These are phyloP conservation scores for Drosophila ananassae DNA, from an alignment of 1,140 invertebrate species.

Conservation along the genomic window DNA sequence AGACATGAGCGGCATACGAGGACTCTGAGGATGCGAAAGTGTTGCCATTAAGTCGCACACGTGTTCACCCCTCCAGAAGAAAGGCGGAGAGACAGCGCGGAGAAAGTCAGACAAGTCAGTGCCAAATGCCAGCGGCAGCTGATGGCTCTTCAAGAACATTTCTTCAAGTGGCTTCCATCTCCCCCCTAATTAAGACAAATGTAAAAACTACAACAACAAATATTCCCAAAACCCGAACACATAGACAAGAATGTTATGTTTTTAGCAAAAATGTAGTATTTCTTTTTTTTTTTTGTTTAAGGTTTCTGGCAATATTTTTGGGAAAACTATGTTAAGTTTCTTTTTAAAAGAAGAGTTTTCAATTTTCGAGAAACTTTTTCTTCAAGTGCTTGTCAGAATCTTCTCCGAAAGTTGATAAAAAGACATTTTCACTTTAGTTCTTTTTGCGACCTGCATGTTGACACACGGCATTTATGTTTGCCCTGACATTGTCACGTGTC, in stretches of 20 bases:
- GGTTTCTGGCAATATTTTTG: neutral
- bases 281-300: neutral
- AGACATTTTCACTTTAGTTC: slow-evolving; percentile 63
- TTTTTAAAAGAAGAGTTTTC: neutral
- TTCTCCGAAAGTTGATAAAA: slow-evolving; percentile 42
- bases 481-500: slow-evolving; percentile 65
- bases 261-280: neutral
- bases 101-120: slow-evolving; percentile 45
- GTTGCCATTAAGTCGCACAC: slow-evolving; percentile 63
- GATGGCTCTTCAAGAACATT: slow-evolving; percentile 48
- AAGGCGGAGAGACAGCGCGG: slow-evolving; percentile 5
- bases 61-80: slow-evolving; percentile 26
- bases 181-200: slow-evolving; percentile 73
- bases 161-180: slow-evolving; percentile 48
- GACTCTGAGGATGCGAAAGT: slow-evolving; percentile 54
- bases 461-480: slow-evolving; percentile 57
- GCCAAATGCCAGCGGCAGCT: slow-evolving; percentile 32
- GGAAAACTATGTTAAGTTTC: neutral
- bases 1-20: slow-evolving; percentile 62
- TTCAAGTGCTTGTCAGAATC: slow-evolving; percentile 15
- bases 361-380: neutral
- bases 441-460: slow-evolving; percentile 46
- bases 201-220: slow-evolving; percentile 68
- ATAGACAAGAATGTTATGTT: neutral
- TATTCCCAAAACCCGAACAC: slow-evolving; percentile 17